phyloP scores from a whole-genome alignment of 2,797 vertebrate species.

The Pseudomugil gertrudae region DNA sequence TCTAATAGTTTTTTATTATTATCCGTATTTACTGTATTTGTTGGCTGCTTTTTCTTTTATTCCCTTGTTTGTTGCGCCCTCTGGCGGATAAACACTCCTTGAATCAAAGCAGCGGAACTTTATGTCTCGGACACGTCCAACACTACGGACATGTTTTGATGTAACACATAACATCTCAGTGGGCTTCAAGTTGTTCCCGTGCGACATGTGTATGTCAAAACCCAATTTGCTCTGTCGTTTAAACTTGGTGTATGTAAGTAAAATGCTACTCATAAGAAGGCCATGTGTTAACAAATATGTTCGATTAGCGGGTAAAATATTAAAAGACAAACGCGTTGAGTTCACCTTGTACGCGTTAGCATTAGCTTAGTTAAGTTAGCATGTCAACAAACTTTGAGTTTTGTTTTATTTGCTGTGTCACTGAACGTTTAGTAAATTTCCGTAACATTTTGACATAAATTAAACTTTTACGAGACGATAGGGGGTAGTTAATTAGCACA shows the following conservation, averaged over 20 bases:
- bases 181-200: neutral
- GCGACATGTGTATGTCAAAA: constrained; percentile 54
- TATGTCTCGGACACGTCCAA: accelerated
- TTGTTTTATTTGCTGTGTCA: neutral
- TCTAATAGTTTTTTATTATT: too few relatives aligned
- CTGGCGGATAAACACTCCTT: constrained; percentile 25
- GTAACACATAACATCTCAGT: constrained; percentile 70
- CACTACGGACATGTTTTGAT: constrained; percentile 66
- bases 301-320: neutral
- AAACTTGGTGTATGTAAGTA: constrained; percentile 35
- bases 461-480: accelerated
- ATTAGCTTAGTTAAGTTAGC: constrained; percentile 63
- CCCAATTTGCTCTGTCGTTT: neutral
- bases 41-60: neutral
- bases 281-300: neutral
- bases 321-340: neutral
- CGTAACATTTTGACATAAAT: accelerated
- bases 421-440: accelerated
- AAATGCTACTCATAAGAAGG: accelerated
- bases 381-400: constrained; percentile 53
- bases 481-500: neutral
- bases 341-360: constrained; percentile 53
- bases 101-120: constrained; percentile 43
- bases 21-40: too few relatives aligned
- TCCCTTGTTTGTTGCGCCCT: constrained; percentile 24